phyloP scores from a whole-genome alignment of 2,797 vertebrate species.

The Lacerta viridis region DNA sequence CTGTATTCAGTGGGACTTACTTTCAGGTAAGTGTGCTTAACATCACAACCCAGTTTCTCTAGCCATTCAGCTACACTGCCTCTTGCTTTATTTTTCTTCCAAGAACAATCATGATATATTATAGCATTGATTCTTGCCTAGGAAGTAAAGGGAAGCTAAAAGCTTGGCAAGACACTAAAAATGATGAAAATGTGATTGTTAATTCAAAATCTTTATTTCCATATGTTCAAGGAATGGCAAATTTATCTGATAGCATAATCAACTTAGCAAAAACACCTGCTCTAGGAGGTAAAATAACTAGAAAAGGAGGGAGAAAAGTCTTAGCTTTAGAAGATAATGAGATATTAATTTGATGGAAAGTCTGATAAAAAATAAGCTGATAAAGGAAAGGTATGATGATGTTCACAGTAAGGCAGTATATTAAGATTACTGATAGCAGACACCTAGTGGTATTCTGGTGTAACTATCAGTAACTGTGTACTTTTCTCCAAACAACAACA shows the following conservation, averaged over 20 bases:
- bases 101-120: neutral
- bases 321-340: neutral
- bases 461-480: neutral
- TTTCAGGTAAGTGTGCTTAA: neutral
- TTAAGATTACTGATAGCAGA: constrained; percentile 11
- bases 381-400: neutral
- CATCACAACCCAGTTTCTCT: neutral
- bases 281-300: constrained; percentile 27
- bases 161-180: constrained; percentile 33
- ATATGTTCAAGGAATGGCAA: constrained; percentile 53
- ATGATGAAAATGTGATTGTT: constrained; percentile 59
- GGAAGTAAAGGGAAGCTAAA: constrained; percentile 46
- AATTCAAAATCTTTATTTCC: constrained; percentile 61
- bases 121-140: constrained; percentile 37
- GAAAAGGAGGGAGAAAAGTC: neutral
- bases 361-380: neutral
- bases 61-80: neutral
- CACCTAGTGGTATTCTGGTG: constrained; percentile 29
- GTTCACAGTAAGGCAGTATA: neutral
- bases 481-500: neutral
- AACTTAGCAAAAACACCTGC: constrained; percentile 51
- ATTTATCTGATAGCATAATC: constrained; percentile 36
- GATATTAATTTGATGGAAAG: fast-evolving
- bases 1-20: neutral
- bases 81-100: neutral